Evolutionary conservation across 53 echinoderm and acorn worm genomes (phyloP).

Genomic region (Holothuria leucospilota): DNA sequence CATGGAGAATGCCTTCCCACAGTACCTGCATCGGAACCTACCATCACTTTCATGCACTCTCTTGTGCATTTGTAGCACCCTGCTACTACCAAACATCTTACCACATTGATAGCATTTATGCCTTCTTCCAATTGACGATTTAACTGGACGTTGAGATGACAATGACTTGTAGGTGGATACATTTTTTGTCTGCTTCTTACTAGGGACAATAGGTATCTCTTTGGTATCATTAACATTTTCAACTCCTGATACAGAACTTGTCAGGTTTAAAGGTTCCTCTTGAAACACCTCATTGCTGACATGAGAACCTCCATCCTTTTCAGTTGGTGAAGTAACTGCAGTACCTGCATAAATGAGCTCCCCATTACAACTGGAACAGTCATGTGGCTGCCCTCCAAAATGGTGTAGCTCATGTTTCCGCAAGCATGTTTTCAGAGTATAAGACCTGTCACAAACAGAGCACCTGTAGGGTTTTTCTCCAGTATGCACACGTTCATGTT

Average conservation of each 20-base stretch:
- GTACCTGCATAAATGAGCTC: conserved; percentile 6
- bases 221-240: background rate
- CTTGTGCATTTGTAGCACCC: conserved; percentile 48
- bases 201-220: background rate
- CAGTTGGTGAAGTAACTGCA: background rate
- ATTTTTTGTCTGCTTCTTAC: background rate
- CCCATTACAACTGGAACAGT: conserved; percentile 40
- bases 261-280: background rate
- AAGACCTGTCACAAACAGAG: conserved; percentile 10
- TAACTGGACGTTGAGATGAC: background rate
- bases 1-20: conserved; percentile 54
- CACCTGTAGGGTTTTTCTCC: conserved; percentile 47
- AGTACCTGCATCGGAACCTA: conserved; percentile 31
- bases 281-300: background rate
- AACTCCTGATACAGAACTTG: background rate
- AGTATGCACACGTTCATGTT: conserved; percentile 48
- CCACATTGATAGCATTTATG: conserved; percentile 52
- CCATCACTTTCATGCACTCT: conserved; percentile 44
- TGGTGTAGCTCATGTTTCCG: conserved; percentile 33
- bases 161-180: background rate
- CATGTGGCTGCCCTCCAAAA: conserved; percentile 18
- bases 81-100: conserved; percentile 38
- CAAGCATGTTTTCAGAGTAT: conserved; percentile 40
- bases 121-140: conserved; percentile 21
- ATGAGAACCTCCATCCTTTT: background rate